A percentile compares a stretch with the other conserved stretches of the same genome.
phyloP scores from a whole-genome alignment of 2,797 vertebrate genomes.

The Fratercula arctica region DNA sequence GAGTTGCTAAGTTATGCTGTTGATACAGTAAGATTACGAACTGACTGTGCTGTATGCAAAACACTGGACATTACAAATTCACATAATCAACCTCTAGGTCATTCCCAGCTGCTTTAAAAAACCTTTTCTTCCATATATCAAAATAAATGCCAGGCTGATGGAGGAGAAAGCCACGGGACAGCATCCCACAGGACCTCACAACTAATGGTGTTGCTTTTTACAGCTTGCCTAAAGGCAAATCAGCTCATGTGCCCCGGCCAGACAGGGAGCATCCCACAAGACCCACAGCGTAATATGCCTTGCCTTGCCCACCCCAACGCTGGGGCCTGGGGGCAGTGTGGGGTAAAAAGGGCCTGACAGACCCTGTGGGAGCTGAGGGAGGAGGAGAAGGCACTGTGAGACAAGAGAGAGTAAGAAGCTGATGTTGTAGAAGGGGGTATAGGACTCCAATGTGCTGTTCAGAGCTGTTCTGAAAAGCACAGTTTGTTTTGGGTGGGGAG shows the following conservation, averaged over 20 bases:
- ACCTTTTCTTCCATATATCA: not conserved
- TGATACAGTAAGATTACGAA: not conserved
- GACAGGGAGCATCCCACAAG: not conserved
- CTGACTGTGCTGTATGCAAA: not conserved
- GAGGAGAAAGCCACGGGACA: not conserved
- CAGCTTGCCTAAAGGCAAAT: not conserved
- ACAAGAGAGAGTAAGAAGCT: not conserved
- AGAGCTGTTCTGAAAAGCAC: not conserved
- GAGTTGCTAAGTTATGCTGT: not conserved
- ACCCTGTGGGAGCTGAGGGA: not conserved
- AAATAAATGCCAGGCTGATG: not conserved
- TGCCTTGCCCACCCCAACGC: not conserved
- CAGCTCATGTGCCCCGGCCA: not conserved
- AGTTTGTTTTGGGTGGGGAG: not conserved
- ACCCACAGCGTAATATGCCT: accelerated
- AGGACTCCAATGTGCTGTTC: not conserved
- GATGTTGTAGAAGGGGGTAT: not conserved
- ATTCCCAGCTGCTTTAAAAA: not conserved
- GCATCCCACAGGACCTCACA: not conserved
- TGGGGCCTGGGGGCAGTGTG: accelerated
- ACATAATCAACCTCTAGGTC: not conserved
- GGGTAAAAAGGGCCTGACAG: not conserved
- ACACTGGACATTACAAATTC: not conserved
- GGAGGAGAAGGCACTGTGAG: not conserved
- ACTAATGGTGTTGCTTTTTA: not conserved